Base-by-base conservation (phyloP, 2,888 invertebrate species). In the Brachypalpus laphriformis region DNA sequence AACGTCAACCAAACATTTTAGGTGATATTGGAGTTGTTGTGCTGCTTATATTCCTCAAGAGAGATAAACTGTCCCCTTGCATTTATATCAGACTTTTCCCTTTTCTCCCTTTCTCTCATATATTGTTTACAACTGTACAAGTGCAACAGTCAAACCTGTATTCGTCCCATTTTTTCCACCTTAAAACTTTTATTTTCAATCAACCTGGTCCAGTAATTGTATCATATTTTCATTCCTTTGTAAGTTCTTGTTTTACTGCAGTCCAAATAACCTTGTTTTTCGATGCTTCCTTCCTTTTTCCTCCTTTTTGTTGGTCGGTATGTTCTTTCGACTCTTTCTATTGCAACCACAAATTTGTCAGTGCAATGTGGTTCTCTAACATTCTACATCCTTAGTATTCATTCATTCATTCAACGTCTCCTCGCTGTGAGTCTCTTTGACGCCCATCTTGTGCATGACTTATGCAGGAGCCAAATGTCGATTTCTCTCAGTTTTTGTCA, bases 401-500 rank as follows among this genome's bases (percentile, higher is more conserved):
- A 59, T 61, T 63, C 16, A 59, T 61, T 40, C 42, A 45, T 77
- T 59, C 59, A 66, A 57, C 34, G 8, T 51, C 25, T 34, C 45
- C 40, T 34, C 9, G 34, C 31, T 45, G 47, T 80, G 31, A 34
- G 65, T 75, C 47, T 54, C 51, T 61, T 75, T 66, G 70, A 76
- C 66, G 57, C 47, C 65, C 45, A 54, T 61, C 54, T 20, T 61
- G 65, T 77, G 45, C 71, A 71, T 75, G 68, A 74, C 61, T 85
- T 85, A 65, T 80, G 65, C 59, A 63, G 40, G 51, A 75, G 75
- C 61, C 75, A 75, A 85, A 81, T 81, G 70, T 45, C 70, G 57
- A 63, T 83, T 65, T 81, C 20, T 20, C 11, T 45, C 14, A 6
- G 6, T 18, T 61, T 56, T 9, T 1, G 45, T 18, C 20, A 28